Evolutionary conservation across 2,113 vertebrate species (phyloP).

Genomic region (Laticauda laticaudata): DNA sequence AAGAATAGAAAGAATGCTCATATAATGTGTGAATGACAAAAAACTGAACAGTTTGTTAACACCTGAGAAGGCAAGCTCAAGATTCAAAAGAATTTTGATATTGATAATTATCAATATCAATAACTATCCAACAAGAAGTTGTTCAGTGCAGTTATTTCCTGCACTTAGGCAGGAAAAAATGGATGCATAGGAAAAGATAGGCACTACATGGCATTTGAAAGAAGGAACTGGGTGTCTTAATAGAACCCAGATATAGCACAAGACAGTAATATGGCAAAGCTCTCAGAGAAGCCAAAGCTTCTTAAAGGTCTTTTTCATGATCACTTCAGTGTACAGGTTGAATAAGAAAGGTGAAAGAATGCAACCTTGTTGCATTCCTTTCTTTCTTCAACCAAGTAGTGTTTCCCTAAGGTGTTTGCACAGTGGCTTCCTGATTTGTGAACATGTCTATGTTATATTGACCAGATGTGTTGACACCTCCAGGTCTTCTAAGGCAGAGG

Average conservation of each 20-base stretch:
- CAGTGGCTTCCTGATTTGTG: too few relatives aligned
- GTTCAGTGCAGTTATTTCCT: neutral
- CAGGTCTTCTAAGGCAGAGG: too few relatives aligned
- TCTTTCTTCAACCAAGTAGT: too few relatives aligned
- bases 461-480: too few relatives aligned
- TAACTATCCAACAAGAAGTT: neutral
- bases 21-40: neutral
- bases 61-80: neutral
- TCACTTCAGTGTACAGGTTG: too few relatives aligned
- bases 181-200: neutral
- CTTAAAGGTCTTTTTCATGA: too few relatives aligned
- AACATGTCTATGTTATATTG: too few relatives aligned
- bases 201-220: neutral
- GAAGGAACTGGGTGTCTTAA: neutral
- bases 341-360: too few relatives aligned
- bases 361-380: too few relatives aligned
- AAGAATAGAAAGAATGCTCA: neutral
- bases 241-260: neutral
- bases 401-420: too few relatives aligned
- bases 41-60: neutral
- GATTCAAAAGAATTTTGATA: neutral
- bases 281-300: neutral
- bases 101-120: neutral
- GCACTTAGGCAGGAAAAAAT: neutral
- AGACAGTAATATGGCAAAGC: neutral